Evolutionary conservation across 2,888 invertebrate species (phyloP).

Genomic region (Bellardia pandia): DNA sequence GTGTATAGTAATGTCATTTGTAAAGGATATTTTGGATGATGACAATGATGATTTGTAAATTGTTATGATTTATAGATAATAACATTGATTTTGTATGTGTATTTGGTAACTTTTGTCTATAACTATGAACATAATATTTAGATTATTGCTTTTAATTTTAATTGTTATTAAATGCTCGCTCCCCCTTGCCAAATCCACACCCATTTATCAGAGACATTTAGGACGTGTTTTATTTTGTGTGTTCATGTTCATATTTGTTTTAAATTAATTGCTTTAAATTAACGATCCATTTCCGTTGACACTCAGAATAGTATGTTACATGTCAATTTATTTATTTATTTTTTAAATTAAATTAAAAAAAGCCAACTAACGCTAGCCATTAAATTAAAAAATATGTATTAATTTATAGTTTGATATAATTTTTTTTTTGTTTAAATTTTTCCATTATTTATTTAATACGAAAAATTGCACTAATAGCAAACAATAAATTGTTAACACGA

Average conservation of each 20-base stretch:
- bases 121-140: too few relatives aligned
- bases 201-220: slow-evolving; percentile 17
- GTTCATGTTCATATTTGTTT: slow-evolving; percentile 46
- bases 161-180: not conserved
- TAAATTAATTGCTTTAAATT: slow-evolving; percentile 68
- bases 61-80: slow-evolving; percentile 36
- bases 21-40: not conserved
- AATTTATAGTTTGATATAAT: slow-evolving; percentile 44
- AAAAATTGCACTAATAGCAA: slow-evolving; percentile 38
- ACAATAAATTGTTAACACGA: slow-evolving; percentile 65
- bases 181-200: not conserved
- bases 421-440: slow-evolving; percentile 50
- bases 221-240: slow-evolving; percentile 6
- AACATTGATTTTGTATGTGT: not conserved
- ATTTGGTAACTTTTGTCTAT: not conserved
- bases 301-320: slow-evolving; percentile 73
- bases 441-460: slow-evolving; percentile 46
- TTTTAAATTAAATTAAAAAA: slow-evolving; percentile 45
- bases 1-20: not conserved
- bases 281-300: slow-evolving; percentile 76
- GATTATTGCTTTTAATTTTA: not conserved
- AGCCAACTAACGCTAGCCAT: slow-evolving; percentile 21
- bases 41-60: slow-evolving; percentile 46
- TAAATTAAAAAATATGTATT: slow-evolving; percentile 37
- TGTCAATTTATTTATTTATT: slow-evolving; percentile 69